phyloP scores from a whole-genome alignment of 2,113 vertebrate species.

The Recurvirostra avosetta region DNA sequence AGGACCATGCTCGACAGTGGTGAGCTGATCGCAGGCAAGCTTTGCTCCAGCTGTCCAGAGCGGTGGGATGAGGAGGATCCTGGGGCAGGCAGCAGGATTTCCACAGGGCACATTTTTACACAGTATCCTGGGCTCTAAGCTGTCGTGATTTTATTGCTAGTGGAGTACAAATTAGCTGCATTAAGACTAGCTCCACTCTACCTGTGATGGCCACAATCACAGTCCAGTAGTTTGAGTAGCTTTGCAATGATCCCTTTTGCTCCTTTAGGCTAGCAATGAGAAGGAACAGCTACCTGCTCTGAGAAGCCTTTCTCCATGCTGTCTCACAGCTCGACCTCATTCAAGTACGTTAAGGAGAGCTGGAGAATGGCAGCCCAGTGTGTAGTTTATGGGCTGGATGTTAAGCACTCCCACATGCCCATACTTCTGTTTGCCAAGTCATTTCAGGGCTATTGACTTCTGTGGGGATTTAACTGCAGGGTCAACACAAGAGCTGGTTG shows the following conservation, averaged over 20 bases:
- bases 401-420: background rate
- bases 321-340: background rate
- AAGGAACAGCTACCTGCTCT: background rate
- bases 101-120: background rate
- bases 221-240: background rate
- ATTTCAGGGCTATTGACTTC: background rate
- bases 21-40: background rate
- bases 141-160: background rate
- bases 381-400: background rate
- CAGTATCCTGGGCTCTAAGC: rapidly evolving
- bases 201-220: background rate
- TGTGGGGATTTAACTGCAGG: background rate
- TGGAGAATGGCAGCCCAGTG: background rate
- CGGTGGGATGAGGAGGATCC: background rate
- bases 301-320: background rate
- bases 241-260: background rate
- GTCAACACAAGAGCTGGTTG: background rate
- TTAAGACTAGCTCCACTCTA: background rate
- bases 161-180: background rate
- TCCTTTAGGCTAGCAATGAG: background rate
- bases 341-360: background rate
- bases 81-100: background rate
- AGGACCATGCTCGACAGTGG: background rate
- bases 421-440: background rate
- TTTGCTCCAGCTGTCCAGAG: background rate